Base-by-base conservation (phyloP, 2,113 vertebrate species). In the Hiodon tergisus region DNA sequence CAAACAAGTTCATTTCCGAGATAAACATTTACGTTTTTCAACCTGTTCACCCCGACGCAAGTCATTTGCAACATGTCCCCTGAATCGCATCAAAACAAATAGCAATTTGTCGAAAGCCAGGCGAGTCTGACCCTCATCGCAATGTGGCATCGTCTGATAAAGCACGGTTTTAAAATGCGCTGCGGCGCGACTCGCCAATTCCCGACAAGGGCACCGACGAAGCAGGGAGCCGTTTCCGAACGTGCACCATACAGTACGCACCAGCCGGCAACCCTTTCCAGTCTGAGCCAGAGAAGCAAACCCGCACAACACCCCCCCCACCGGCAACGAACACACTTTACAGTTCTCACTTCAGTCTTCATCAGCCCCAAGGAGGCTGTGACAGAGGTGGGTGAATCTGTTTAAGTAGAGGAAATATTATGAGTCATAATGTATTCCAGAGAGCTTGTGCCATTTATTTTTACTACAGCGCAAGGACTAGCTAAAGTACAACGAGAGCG, bases 121-220 rank as follows among this genome's bases (percentile, higher is more conserved):
- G 6, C 57, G 11, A 31, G 55, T 71, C 47, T n/a, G 70, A 71
- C 70, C 70, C 57, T 47, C 70, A 54, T 48, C 57, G 55, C 10
- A 71, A 47, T 57, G 11, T 59, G 70, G n/a, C 70, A 55, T 14
- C 16, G 53, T 31, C 54, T 9, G 53, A 17, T 17, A 57, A 57
- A 70, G 17, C 69, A 52, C 3, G 65, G 2, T 58, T 50, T 9
- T 8, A 71, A 71, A n/a, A 71, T 2, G 31, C 8, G 6, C 9
- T 1, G 54, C 17, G 3, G 13, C 16, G 8, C 16, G 2, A 31
- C 31, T 31, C 31, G 31, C 31, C 31, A 31, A 14, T 17, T 13
- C 54, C 69, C 6, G 11, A 60, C 16, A 60, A 71, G 70, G 70
- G 70, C 16, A 55, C 5, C 14, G 70, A 50, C 14, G 48, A 60